A percentile compares a stretch with the other conserved stretches of the same genome.
Conservation (phyloP, 2,113 vertebrate genomes). For the Anhinga rufa region DNA sequence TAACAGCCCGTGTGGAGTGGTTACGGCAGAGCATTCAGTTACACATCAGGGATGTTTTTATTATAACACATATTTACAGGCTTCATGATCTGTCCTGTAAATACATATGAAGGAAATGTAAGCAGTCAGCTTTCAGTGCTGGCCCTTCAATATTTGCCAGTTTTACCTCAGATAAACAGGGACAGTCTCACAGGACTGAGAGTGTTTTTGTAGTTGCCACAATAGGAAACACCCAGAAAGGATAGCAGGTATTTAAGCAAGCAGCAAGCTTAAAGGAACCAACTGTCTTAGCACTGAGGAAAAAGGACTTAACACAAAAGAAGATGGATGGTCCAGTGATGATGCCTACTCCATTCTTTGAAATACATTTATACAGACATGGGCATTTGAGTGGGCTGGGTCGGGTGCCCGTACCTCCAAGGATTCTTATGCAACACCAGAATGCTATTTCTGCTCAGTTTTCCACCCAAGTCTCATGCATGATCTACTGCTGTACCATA, state of each 20-base stretch:
- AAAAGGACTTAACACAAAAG: neutral
- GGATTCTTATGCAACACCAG: neutral
- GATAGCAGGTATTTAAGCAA: neutral
- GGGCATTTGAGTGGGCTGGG: neutral
- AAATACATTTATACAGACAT: fast-evolving
- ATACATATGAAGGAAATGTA: conserved; percentile 16
- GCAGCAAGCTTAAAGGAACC: neutral
- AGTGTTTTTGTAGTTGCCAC: neutral
- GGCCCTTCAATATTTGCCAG: neutral
- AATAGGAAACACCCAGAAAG: neutral
- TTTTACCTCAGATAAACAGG: neutral
- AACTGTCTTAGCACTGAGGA: neutral
- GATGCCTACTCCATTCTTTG: neutral
- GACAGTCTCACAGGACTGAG: neutral
- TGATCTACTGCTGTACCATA: neutral
- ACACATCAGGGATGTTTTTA: conserved; percentile 34
- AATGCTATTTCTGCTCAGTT: neutral
- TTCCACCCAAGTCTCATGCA: neutral
- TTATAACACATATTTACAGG: conserved; percentile 23
- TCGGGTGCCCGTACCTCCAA: neutral
- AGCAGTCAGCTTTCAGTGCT: neutral
- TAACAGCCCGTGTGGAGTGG: conserved; percentile 1
- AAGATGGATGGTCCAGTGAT: neutral
- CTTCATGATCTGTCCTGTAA: conserved; percentile 38
- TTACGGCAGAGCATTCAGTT: conserved; percentile 16